Conservation (phyloP, 1,140 invertebrate species). For the Penaeus japonicus region DNA sequence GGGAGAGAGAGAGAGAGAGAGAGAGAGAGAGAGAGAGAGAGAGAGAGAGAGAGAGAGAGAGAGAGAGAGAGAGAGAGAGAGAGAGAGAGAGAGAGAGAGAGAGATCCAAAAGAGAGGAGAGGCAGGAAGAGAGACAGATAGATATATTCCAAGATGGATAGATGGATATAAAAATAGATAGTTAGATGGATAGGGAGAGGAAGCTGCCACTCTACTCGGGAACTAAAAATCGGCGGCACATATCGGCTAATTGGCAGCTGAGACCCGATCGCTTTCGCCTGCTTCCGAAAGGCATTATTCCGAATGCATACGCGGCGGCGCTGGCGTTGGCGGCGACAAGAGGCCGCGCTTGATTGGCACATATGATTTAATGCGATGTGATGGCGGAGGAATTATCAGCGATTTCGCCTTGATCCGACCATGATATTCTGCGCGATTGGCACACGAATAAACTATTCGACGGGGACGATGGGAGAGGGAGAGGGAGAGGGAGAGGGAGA, state of each 20-base stretch:
- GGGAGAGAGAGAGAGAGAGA: neutral
- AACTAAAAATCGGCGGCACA: too few species aligned
- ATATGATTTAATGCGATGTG: too few species aligned
- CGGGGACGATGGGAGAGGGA: neutral
- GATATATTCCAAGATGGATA: neutral
- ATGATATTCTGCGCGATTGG: too few species aligned
- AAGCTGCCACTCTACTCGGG: neutral
- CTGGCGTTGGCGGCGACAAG: too few species aligned
- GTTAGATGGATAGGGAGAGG: neutral
- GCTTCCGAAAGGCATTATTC: too few species aligned
- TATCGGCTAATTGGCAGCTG: too few species aligned
- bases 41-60: neutral
- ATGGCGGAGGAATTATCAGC: too few species aligned
- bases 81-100: neutral
- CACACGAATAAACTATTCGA: too few species aligned
- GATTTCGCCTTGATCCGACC: too few species aligned
- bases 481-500: neutral
- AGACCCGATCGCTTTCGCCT: too few species aligned
- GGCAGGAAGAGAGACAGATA: neutral
- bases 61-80: neutral
- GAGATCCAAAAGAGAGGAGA: neutral
- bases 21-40: neutral
- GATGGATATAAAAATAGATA: neutral
- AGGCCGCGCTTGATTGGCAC: too few species aligned
- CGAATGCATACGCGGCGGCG: too few species aligned